Evolutionary conservation across 2,113 vertebrate genomes (phyloP).

Genomic region (Paramisgurnus dabryanus): DNA sequence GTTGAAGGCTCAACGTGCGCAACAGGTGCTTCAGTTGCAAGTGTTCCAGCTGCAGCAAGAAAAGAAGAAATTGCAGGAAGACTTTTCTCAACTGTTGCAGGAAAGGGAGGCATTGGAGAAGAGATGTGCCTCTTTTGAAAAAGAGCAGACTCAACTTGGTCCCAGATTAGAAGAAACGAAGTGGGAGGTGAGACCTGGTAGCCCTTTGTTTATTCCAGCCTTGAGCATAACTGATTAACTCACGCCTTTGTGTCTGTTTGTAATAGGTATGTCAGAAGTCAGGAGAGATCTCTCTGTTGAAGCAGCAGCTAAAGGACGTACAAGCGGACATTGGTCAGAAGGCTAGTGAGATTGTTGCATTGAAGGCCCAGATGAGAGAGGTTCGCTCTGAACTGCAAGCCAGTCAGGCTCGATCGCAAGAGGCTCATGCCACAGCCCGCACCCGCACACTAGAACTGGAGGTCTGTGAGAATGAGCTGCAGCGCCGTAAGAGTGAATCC

Average conservation of each 20-base stretch:
- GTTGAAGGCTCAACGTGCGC: conserved; percentile 83
- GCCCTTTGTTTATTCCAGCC: background rate
- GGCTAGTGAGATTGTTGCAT: conserved; percentile 84
- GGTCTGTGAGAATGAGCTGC: conserved; percentile 92
- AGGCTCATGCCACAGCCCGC: conserved; percentile 82
- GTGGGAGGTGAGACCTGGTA: conserved; percentile 85
- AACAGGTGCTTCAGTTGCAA: conserved; percentile 95
- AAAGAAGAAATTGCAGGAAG: conserved; percentile 95
- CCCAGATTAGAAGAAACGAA: conserved; percentile 96
- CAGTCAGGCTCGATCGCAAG: conserved; percentile 81
- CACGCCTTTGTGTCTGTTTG: background rate
- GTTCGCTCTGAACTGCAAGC: conserved; percentile 84
- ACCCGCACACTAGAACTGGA: conserved; percentile 91
- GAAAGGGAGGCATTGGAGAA: conserved; percentile 89
- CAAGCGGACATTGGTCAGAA: conserved; percentile 90
- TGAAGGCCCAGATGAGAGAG: conserved; percentile 90
- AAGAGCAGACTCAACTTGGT: conserved; percentile 90
- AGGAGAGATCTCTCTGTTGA: conserved; percentile 94
- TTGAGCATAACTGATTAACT: background rate
- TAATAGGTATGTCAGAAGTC: conserved; percentile 96
- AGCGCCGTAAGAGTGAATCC: conserved; percentile 89
- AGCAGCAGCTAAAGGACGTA: conserved; percentile 95
- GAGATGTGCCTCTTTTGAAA: conserved; percentile 88
- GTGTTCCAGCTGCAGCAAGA: conserved; percentile 97
- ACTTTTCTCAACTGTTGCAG: conserved; percentile 90